These are phyloP conservation scores for Trichogramma evanescens DNA, from an alignment of 2,888 invertebrate species.

Conservation along the genomic window DNA sequence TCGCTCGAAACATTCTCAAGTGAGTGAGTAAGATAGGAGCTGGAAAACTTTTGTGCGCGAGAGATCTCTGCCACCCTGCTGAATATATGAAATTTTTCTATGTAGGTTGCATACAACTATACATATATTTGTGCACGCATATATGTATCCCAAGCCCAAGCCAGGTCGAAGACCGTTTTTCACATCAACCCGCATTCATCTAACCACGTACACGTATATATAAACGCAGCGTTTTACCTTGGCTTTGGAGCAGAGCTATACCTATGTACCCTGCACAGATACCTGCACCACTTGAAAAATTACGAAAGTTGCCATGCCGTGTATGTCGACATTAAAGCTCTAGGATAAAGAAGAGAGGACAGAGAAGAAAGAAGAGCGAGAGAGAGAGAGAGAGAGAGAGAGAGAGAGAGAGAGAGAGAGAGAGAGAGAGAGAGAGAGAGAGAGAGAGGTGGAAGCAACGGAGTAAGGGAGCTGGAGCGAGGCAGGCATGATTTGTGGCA, in stretches of 20 bases:
- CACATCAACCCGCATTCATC: too few species aligned
- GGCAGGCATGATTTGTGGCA: too few species aligned
- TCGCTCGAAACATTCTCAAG: slow-evolving; percentile 1
- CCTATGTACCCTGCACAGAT: too few species aligned
- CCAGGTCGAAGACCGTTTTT: too few species aligned
- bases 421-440: not conserved
- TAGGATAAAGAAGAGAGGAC: slow-evolving; percentile 2
- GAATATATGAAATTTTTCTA: not conserved
- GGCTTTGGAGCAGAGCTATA: too few species aligned
- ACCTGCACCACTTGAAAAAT: too few species aligned
- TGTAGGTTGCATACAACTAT: not conserved
- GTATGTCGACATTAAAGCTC: not conserved
- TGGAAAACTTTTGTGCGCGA: not conserved
- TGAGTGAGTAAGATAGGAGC: not conserved
- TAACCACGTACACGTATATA: too few species aligned
- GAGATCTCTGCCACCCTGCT: not conserved
- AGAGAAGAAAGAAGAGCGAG: not conserved
- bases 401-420: not conserved
- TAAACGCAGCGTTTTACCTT: too few species aligned
- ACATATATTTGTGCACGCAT: too few species aligned
- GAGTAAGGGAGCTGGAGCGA: not conserved
- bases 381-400: not conserved
- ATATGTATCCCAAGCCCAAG: too few species aligned
- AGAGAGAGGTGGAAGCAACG: not conserved
- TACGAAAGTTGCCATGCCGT: too few species aligned